Evolutionary conservation across 2,888 invertebrate species (phyloP).

Genomic region (Troilus luridus): DNA sequence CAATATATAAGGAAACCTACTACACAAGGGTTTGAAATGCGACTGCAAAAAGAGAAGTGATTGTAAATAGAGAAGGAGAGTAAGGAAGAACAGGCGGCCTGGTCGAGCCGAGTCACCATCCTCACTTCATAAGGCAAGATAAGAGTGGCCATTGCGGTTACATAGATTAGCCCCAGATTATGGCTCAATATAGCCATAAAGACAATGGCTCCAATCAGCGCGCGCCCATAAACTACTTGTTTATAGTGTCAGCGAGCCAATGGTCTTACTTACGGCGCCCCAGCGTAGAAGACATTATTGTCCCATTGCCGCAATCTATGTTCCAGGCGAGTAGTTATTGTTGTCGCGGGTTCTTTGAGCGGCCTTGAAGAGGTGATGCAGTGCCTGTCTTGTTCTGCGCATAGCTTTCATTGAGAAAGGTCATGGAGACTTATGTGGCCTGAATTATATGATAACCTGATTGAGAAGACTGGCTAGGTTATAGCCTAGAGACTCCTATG

Average conservation of each 20-base stretch:
- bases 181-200: conserved; percentile 27
- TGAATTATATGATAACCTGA: not conserved
- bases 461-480: not conserved
- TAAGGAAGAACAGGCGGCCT: not conserved
- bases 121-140: conserved; percentile 13
- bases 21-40: not conserved
- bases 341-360: not conserved
- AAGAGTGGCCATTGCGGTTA: not conserved
- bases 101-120: not conserved
- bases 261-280: conserved; percentile 13
- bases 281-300: conserved; percentile 18
- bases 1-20: not conserved
- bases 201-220: conserved; percentile 5
- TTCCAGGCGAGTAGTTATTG: not conserved
- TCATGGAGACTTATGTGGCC: not conserved
- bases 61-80: not conserved
- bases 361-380: not conserved
- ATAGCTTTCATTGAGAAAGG: not conserved
- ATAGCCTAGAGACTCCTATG: not conserved
- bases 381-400: not conserved
- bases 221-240: conserved; percentile 9
- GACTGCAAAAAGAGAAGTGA: conserved; percentile 1
- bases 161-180: conserved; percentile 28
- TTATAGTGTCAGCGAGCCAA: conserved; percentile 11
- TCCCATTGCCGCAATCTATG: conserved; percentile 2